Conservation (phyloP, 2,113 vertebrate species). For the Taurulus bubalis region DNA sequence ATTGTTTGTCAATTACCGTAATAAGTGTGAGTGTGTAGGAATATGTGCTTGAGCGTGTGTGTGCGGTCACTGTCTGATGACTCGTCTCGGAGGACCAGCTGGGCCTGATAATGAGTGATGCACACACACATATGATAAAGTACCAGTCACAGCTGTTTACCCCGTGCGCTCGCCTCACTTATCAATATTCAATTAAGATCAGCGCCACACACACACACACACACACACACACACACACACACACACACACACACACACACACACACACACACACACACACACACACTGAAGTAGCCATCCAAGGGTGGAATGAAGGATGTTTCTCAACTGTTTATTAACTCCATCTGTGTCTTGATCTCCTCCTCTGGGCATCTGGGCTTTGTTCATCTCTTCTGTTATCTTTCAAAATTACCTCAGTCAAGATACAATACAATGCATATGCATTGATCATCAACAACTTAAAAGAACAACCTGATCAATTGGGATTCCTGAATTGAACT, state of each 20-base stretch:
- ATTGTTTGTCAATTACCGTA: constrained; percentile 57
- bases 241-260: constrained; percentile 7
- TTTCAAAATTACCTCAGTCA: not conserved
- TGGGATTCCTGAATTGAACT: not conserved
- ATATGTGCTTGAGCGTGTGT: constrained; percentile 17
- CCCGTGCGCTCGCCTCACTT: constrained; percentile 64
- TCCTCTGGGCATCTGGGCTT: not conserved
- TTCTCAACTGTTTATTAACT: constrained; percentile 27
- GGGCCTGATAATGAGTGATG: constrained; percentile 80
- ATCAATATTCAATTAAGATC: constrained; percentile 79
- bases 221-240: constrained; percentile 3
- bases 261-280: constrained; percentile 17
- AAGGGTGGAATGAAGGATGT: constrained; percentile 49
- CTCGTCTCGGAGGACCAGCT: constrained; percentile 75
- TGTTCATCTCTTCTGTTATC: not conserved
- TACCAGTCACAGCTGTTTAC: constrained; percentile 78
- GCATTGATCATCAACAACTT: not conserved
- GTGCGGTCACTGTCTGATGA: constrained; percentile 65
- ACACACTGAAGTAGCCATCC: constrained; percentile 30
- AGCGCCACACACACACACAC: constrained; percentile 11
- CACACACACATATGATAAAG: constrained; percentile 73
- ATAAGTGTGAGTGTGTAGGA: constrained; percentile 17
- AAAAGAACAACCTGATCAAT: not conserved
- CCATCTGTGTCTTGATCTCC: constrained; percentile 23
- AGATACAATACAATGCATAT: not conserved